Base-by-base conservation (phyloP, 2,888 invertebrate species). In the Sesia apiformis region DNA sequence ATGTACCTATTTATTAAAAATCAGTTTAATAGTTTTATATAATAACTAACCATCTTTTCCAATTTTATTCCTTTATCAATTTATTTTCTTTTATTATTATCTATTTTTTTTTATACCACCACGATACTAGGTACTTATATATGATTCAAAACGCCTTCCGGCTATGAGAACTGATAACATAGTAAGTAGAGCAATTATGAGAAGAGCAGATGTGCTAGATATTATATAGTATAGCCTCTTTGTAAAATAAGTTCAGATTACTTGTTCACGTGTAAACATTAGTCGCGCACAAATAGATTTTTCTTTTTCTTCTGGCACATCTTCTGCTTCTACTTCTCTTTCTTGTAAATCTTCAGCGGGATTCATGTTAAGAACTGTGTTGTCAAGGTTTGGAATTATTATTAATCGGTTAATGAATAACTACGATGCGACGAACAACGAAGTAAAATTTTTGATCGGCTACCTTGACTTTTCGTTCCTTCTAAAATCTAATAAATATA, bases 241-340 rank as follows among this genome's bases (percentile, higher is more conserved):
- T 49, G 8, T n/a, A 49, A 4, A 50, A 3, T n/a, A 5, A 50
- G 3, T 50, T n/a, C 39, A 52, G n/a, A 40, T 3, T 60, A 83
- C 87, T 77, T 86, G 87, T 60, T 81, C 74, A 4, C 67, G 58
- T 4, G 81, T 72, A 5, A 85, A 70, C 3, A 74, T 38, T 55
- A 88, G 61, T 61, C 73, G 67, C 3, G 88, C 80, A 56, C 67
- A 70, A 43, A 88, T 71, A 5, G 70, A 68, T 59, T 72, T 78
- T 63, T 84, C 85, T 53, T 74, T 70, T 56, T 62, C 60, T 60
- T 72, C 74, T 55, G 56, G 51, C 49, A 65, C 62, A n/a, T 55
- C 63, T 60, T 73, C 74, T 53, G 66, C 64, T 50, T 75, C 70
- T 5, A 84, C 84, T 84, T 84, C 84, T 59, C 55, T 54, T 59